phyloP scores from a whole-genome alignment of 2,113 vertebrate species.

The Sigmodon hispidus region DNA sequence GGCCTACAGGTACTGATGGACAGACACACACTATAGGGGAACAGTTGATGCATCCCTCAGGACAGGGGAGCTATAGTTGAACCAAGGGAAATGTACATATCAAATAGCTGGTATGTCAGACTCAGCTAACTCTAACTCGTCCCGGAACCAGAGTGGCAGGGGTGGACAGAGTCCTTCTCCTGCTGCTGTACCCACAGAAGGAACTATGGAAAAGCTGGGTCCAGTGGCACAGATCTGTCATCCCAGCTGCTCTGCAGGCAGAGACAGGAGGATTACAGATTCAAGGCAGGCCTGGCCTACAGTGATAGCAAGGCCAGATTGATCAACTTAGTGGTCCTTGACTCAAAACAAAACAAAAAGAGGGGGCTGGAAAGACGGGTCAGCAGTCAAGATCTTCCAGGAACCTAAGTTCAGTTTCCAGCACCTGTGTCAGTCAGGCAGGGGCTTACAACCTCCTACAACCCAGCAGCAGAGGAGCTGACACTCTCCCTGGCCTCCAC shows the following conservation, averaged over 20 bases:
- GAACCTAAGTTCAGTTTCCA: not conserved
- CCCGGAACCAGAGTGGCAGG: not conserved
- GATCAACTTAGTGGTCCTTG: not conserved
- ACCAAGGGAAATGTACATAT: conserved; percentile 5
- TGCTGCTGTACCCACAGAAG: not conserved
- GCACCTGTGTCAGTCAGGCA: not conserved
- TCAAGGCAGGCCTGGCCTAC: not conserved
- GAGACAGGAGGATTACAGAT: not conserved
- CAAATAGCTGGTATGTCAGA: not conserved
- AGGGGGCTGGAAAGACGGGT: not conserved
- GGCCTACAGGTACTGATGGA: not conserved
- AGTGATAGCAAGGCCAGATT: not conserved
- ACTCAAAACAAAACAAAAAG: not conserved
- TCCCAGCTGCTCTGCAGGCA: not conserved
- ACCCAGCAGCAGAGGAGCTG: not conserved
- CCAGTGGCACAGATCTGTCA: not conserved
- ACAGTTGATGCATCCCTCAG: not conserved
- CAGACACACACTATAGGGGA: not conserved
- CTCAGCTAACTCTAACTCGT: not conserved
- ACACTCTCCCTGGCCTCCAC: not conserved
- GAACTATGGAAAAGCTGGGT: not conserved
- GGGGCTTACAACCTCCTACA: not conserved
- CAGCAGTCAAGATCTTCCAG: not conserved
- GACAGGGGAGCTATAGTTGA: not conserved
- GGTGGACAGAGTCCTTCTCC: not conserved